phyloP scores from a whole-genome alignment of 2,888 invertebrate genomes.

The Heliothis peltigera region DNA sequence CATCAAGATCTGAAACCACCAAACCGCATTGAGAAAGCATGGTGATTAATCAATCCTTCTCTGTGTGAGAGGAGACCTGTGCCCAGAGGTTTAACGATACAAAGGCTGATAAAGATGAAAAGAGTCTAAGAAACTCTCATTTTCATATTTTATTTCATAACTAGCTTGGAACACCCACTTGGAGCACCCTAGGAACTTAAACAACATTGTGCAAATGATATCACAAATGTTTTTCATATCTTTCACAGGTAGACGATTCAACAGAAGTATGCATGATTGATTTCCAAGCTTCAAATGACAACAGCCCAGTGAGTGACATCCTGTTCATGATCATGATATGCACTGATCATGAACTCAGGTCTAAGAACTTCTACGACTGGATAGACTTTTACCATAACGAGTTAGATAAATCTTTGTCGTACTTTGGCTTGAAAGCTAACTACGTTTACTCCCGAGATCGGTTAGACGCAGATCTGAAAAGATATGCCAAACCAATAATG shows the following conservation, averaged over 20 bases:
- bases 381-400: slow-evolving; percentile 64
- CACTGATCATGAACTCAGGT: slow-evolving; percentile 64
- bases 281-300: slow-evolving; percentile 65
- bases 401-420: slow-evolving; percentile 57
- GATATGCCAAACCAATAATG: slow-evolving; percentile 56
- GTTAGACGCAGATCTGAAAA: slow-evolving; percentile 62
- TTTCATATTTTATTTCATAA: too few relatives aligned
- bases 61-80: too few relatives aligned
- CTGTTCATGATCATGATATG: slow-evolving; percentile 66
- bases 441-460: slow-evolving; percentile 60
- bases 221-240: too few relatives aligned
- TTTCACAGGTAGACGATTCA: slow-evolving; percentile 61
- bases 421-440: slow-evolving; percentile 57
- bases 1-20: too few relatives aligned
- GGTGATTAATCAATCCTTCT: too few relatives aligned
- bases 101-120: too few relatives aligned
- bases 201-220: too few relatives aligned
- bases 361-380: slow-evolving; percentile 64
- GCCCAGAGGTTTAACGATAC: too few relatives aligned
- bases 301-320: slow-evolving; percentile 65
- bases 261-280: slow-evolving; percentile 67
- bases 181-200: too few relatives aligned
- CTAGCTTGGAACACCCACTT: too few relatives aligned
- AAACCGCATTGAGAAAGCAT: too few relatives aligned
- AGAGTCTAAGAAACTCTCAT: too few relatives aligned